phyloP scores from a whole-genome alignment of 2,888 invertebrate genomes.

The Pogonocherus hispidulus region DNA sequence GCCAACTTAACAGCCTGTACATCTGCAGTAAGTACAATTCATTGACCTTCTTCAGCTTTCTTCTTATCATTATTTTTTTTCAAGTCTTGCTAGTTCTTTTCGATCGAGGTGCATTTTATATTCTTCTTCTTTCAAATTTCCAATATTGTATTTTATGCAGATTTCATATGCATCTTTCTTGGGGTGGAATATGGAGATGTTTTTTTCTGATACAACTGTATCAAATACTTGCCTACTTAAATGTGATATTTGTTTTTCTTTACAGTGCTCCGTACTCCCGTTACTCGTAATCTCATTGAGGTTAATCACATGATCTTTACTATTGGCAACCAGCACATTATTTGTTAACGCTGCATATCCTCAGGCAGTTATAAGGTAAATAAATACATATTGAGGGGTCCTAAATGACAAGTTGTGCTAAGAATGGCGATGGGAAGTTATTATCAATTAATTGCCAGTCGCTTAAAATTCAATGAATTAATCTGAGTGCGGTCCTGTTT shows the following conservation, averaged over 20 bases:
- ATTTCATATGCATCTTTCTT: constrained; percentile 21
- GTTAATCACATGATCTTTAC: no score
- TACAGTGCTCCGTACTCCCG: constrained; percentile 15
- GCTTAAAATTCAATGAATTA: no score
- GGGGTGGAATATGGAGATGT: constrained; percentile 11
- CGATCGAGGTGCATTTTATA: constrained; percentile 14
- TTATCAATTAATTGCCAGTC: no score
- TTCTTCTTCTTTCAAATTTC: constrained; percentile 12
- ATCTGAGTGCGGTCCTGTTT: no score
- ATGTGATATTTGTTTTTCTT: constrained; percentile 9
- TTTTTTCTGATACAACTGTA: constrained; percentile 7
- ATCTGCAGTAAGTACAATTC: constrained; percentile 18
- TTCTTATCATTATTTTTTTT: constrained; percentile 8
- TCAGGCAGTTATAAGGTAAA: no score
- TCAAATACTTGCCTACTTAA: constrained; percentile 22
- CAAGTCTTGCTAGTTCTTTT: constrained; percentile 17
- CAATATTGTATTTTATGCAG: constrained; percentile 11
- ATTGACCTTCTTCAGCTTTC: constrained; percentile 11
- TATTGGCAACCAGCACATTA: no score
- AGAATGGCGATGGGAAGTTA: no score
- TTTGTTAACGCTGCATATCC: no score
- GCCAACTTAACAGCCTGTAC: constrained; percentile 50
- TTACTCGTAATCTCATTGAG: no score
- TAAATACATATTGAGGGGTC: no score
- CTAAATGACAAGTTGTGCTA: no score